Percentiles rank a stretch among this genome's conserved stretches.
phyloP scores from a whole-genome alignment of 1,140 invertebrate species.

The Adoxophyes honmai region DNA sequence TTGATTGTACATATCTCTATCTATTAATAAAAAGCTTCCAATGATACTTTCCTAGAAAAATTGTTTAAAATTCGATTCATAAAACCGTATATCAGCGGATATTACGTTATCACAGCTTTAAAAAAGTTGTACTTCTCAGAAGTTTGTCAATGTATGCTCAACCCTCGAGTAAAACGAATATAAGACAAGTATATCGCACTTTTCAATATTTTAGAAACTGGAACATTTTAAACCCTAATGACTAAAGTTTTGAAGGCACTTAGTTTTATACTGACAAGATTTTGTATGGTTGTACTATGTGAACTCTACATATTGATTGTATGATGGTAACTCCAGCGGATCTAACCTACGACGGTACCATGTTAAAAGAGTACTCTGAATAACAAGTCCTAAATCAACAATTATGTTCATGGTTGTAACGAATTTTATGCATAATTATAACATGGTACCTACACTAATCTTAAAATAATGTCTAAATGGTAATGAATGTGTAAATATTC shows the following conservation, averaged over 20 bases:
- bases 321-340: constrained; percentile 71
- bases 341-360: constrained; percentile 37
- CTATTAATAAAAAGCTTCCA: too few species aligned
- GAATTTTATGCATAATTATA: not conserved
- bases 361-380: constrained; percentile 6
- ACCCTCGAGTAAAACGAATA: not conserved
- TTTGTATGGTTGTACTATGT: constrained; percentile 65
- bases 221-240: constrained; percentile 69
- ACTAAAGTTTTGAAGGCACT: constrained; percentile 74
- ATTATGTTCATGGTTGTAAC: not conserved
- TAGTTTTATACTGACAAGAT: constrained; percentile 68
- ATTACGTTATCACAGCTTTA: constrained; percentile 21
- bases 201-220: constrained; percentile 37
- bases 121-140: not conserved
- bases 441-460: constrained; percentile 39
- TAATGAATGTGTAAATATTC: constrained; percentile 71
- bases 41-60: too few species aligned
- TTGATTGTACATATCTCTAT: too few species aligned
- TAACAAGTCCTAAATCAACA: constrained; percentile 6
- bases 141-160: not conserved
- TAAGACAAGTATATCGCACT: not conserved
- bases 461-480: constrained; percentile 66
- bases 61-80: too few species aligned
- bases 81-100: not conserved
- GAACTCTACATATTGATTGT: constrained; percentile 70